Base-by-base conservation (phyloP, 1,140 invertebrate species). In the Scaptomyza montana region DNA sequence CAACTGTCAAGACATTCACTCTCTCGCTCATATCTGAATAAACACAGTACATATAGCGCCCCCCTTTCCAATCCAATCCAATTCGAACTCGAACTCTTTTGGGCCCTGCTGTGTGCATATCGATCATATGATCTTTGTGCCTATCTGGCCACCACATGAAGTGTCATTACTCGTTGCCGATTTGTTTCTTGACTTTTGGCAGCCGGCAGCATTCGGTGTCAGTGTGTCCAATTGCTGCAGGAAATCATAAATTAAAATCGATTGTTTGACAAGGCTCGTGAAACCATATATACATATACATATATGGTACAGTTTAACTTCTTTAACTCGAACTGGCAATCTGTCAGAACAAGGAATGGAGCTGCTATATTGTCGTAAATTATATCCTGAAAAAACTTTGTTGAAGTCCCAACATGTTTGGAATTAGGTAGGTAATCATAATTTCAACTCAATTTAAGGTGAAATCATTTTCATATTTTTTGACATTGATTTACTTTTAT, bases 181-280 rank as follows among this genome's bases (percentile, higher is more conserved):
- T 59, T 13, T 41, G 25, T 47, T 6, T 39, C 19, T 47, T 36
- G 33, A 16, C 21, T n/a, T 53, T 6, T 46, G 45, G 39, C 46
- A 53, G 49, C 50, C 30, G 36, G 67, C 65, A 51, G 54, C 28
- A 60, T 41, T 50, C 45, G 55, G 36, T 61, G 66, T 54, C 46
- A 28, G 36, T 62, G 50, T 62, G 54, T 59, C 54, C 67, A 71
- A 82, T 82, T 84, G 80, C 66, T 82, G 78, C 80, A 89, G 84
- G 84, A 89, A 89, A 89, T 89, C 86, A 89, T 89, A 89, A 89
- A 89, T 89, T 89, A 75, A 89, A 84, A 72, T 89, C 82, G 82
- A 87, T 87, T 87, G 82, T 87, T 87, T 89, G 82, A 87, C 82
- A 87, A 79, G 82, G 74, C 72, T 77, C 79, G 76, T 65, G 75